These are phyloP conservation scores for Phenganax subtilis DNA, from an alignment of 92 coral and sea anemone genomes.

Conservation along the genomic window DNA sequence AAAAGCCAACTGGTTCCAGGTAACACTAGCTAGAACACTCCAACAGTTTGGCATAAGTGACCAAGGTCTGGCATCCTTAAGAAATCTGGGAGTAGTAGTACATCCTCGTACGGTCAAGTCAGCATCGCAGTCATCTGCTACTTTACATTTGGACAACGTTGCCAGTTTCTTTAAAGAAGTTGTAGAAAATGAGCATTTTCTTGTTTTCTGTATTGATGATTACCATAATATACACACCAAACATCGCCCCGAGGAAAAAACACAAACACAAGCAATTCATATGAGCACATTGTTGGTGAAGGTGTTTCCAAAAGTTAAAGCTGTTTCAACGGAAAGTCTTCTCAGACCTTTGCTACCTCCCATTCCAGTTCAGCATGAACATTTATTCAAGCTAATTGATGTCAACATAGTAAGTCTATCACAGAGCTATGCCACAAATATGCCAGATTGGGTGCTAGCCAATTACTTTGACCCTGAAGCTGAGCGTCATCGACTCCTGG, in stretches of 20 bases:
- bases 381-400: conserved; percentile 1
- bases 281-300: conserved; percentile 4
- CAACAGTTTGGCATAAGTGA: neutral
- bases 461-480: conserved; percentile 15
- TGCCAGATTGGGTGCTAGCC: conserved; percentile 17
- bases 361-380: conserved; percentile 4
- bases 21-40: neutral
- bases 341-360: conserved; percentile 9
- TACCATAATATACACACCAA: neutral
- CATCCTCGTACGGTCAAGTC: conserved; percentile 11
- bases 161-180: conserved; percentile 11
- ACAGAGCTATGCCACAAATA: conserved; percentile 8
- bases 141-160: conserved; percentile 6
- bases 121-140: conserved; percentile 16
- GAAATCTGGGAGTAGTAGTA: neutral
- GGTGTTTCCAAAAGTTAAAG: conserved; percentile 15
- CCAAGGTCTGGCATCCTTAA: conserved; percentile 7
- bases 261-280: neutral
- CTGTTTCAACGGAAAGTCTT: neutral
- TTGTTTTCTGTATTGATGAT: neutral
- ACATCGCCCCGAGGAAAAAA: neutral
- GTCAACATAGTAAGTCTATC: conserved; percentile 11
- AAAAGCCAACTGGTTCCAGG: conserved; percentile 6
- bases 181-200: conserved; percentile 17
- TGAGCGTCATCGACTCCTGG: conserved; percentile 8